phyloP scores from a whole-genome alignment of 2,888 invertebrate genomes.

The Spialia ferax region DNA sequence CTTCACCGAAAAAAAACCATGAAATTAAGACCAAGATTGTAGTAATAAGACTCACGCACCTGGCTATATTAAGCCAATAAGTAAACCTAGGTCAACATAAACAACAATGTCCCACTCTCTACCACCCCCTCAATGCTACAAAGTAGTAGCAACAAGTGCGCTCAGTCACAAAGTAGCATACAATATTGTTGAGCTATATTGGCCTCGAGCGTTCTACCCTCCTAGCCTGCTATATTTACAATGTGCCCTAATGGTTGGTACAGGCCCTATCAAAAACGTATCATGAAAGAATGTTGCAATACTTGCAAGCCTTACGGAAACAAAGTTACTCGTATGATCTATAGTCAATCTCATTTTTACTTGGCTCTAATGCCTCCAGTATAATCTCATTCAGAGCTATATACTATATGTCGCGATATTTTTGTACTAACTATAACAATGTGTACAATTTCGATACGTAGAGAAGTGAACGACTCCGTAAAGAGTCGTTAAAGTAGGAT shows the following conservation, averaged over 20 bases:
- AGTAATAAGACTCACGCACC: neutral
- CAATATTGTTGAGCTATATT: neutral
- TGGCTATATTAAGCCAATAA: neutral
- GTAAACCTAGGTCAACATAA: slow-evolving; percentile 2
- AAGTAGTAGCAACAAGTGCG: slow-evolving; percentile 4
- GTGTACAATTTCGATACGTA: no score
- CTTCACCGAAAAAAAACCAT: no score
- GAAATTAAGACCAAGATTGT: no score
- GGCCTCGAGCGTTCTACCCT: neutral
- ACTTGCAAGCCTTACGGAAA: slow-evolving; percentile 1
- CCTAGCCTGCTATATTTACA: neutral
- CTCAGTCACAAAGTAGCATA: neutral
- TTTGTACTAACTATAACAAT: neutral
- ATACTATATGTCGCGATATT: neutral
- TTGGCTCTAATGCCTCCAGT: neutral
- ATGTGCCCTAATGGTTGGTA: neutral
- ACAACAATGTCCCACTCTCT: neutral
- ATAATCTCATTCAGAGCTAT: neutral
- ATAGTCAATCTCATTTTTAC: neutral
- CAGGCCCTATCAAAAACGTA: neutral
- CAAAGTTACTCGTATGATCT: neutral
- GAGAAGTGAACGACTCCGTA: no score
- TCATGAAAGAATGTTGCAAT: slow-evolving; percentile 3
- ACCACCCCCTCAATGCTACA: neutral
- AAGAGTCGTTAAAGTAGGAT: no score